phyloP scores from a whole-genome alignment of 2,113 vertebrate species.

The Semnornis frantzii region DNA sequence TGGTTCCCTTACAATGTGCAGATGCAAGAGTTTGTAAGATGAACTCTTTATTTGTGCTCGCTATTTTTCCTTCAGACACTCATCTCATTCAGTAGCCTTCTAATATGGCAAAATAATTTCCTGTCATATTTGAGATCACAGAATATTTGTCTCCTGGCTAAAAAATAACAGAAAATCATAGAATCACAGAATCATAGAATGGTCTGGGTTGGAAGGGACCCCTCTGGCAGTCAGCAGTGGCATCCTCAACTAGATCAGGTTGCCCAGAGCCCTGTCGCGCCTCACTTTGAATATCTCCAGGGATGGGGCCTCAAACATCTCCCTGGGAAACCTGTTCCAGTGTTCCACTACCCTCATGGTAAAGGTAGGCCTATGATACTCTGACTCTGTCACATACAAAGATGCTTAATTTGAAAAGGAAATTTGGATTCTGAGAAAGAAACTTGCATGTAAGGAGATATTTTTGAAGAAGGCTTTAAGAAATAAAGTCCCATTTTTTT shows the following conservation, averaged over 20 bases:
- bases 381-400: background rate
- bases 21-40: background rate
- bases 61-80: background rate
- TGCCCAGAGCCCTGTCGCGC: no score
- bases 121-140: background rate
- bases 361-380: background rate
- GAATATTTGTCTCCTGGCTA: background rate
- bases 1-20: background rate
- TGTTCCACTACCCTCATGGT: no score
- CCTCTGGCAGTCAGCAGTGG: no score
- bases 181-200: no score
- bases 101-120: background rate
- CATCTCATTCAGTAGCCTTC: background rate
- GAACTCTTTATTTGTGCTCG: background rate
- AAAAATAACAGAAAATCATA: background rate
- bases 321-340: no score
- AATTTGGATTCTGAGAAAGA: background rate
- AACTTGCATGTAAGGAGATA: background rate
- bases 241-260: no score
- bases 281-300: no score
- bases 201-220: no score
- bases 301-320: no score
- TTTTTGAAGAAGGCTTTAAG: background rate
- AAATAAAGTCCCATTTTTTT: background rate
- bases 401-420: background rate